Evolutionary conservation across 1,140 invertebrate genomes (phyloP).

Genomic region (Watersipora subatra): DNA sequence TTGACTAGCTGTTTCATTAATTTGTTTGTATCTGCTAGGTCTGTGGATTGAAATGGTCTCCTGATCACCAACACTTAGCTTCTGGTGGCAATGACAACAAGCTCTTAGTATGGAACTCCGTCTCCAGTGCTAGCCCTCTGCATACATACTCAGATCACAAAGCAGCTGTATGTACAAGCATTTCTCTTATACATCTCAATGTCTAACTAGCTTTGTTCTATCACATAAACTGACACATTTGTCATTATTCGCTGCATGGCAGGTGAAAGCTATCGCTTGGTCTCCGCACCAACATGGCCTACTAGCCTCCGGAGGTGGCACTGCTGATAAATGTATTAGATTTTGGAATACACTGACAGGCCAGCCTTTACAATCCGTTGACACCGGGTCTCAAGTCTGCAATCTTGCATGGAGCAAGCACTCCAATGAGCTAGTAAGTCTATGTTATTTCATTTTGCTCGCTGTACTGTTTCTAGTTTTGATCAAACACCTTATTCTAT

Average conservation of each 20-base stretch:
- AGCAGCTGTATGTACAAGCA: conserved; percentile 82
- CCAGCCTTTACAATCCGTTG: conserved; percentile 94
- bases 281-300: conserved; percentile 97
- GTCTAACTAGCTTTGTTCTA: no score
- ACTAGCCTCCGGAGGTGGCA: conserved; percentile 91
- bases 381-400: conserved; percentile 96
- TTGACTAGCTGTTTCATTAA: no score
- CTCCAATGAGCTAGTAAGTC: conserved; percentile 83
- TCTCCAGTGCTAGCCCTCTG: conserved; percentile 47
- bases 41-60: conserved; percentile 98
- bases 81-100: conserved; percentile 98
- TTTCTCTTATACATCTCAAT: neutral
- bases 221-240: no score
- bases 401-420: conserved; percentile 99
- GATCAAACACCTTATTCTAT: no score
- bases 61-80: conserved; percentile 92
- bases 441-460: no score
- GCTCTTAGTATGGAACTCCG: conserved; percentile 84
- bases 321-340: conserved; percentile 67
- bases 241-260: no score
- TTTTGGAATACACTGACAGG: conserved; percentile 99
- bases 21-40: no score
- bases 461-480: no score
- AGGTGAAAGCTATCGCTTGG: conserved; percentile 81
- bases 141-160: conserved; percentile 95